Evolutionary conservation across 2,797 vertebrate genomes (phyloP).

Genomic region (Anguilla obscura): DNA sequence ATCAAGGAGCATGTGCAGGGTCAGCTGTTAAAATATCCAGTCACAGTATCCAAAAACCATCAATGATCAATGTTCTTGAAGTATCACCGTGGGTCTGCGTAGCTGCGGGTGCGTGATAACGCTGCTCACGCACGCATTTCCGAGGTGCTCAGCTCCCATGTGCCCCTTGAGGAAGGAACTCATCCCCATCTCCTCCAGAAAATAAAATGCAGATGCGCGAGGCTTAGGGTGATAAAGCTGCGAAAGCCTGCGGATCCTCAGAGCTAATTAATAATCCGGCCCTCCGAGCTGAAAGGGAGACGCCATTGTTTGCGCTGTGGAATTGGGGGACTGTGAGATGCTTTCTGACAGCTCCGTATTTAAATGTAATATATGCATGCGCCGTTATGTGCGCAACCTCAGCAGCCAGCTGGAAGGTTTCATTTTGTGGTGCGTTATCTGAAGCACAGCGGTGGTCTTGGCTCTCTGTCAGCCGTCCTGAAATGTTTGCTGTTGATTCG

Average conservation of each 20-base stretch:
- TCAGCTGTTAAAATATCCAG: not conserved
- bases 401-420: not conserved
- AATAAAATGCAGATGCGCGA: not conserved
- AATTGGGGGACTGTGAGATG: not conserved
- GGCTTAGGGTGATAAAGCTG: not conserved
- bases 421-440: not conserved
- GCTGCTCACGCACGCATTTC: not conserved
- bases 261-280: slow-evolving; percentile 3
- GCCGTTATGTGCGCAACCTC: not conserved
- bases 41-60: not conserved
- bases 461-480: not conserved
- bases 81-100: not conserved
- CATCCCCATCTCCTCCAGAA: not conserved
- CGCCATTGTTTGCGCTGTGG: not conserved
- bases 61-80: not conserved
- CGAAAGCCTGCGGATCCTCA: not conserved
- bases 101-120: not conserved
- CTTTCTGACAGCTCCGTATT: slow-evolving; percentile 11
- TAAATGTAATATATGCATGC: not conserved
- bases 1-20: not conserved
- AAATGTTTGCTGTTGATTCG: not conserved
- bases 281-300: not conserved
- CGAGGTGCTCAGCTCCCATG: not conserved
- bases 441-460: not conserved
- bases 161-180: not conserved